These are phyloP conservation scores for Ostrea denselamellosa DNA, from an alignment of 1,140 invertebrate species.

Conservation along the genomic window DNA sequence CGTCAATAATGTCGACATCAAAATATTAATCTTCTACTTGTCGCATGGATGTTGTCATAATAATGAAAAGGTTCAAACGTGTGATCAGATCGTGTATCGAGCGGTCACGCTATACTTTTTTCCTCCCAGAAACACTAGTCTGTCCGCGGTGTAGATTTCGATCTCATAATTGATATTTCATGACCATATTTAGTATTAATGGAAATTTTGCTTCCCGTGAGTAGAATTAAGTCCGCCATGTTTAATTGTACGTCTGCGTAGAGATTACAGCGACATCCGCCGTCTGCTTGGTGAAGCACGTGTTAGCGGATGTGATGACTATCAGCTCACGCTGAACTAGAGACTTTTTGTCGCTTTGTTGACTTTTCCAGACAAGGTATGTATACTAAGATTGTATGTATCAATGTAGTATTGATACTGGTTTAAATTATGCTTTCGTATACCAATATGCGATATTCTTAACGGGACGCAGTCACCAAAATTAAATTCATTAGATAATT, in stretches of 20 bases:
- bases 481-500: too few species aligned
- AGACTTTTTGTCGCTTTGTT: background rate
- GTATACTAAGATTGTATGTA: background rate
- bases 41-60: background rate
- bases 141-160: background rate
- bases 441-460: too few species aligned
- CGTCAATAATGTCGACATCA: too few species aligned
- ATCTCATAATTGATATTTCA: slow-evolving; percentile 30
- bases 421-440: too few species aligned
- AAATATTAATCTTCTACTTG: background rate
- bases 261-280: slow-evolving; percentile 10
- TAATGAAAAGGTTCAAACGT: background rate
- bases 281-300: background rate
- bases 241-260: slow-evolving; percentile 24
- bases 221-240: slow-evolving; percentile 25
- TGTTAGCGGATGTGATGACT: background rate
- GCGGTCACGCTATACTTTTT: background rate
- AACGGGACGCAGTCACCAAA: too few species aligned
- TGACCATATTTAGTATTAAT: slow-evolving; percentile 18
- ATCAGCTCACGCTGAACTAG: background rate
- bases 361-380: background rate
- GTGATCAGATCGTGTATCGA: slow-evolving; percentile 9
- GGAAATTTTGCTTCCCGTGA: background rate
- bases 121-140: background rate
- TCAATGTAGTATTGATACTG: background rate